Base-by-base conservation (phyloP, 1,140 invertebrate species). In the Orchesella cincta region DNA sequence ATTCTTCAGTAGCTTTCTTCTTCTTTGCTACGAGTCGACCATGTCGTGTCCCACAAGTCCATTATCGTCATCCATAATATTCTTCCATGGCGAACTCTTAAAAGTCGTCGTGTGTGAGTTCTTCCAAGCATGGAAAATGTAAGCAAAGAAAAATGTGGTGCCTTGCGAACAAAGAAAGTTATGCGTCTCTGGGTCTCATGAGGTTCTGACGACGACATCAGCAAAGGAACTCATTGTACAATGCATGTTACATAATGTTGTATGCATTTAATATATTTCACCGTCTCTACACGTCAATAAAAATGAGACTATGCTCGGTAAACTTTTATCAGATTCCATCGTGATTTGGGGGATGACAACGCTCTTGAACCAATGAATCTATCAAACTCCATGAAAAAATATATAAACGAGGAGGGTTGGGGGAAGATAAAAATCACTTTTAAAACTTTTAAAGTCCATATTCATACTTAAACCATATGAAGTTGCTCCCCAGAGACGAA, bases 291-390 rank as follows among this genome's bases (percentile, higher is more conserved):
- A 8, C 18, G 39, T 18, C 39, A 46, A 18, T 46, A 46, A 46
- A 46, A 46, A 46, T 46, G 39, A 46, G 18, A 18, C 18, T 8
- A 46, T 46, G 5, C 18, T 46, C 18, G 5, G 5, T 18, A 46
- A 46, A 46, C 39, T 46, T 3, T 57, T 57, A 57, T 57, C 52
- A 57, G 14, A 57, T 57, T 57, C 23, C 52, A 57, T 57, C 52
- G 23, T 57, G 52, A 57, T 57, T 57, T 57, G 8, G 8, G 52
- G 23, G 52, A 57, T 57, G 52, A 14, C 52, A 57, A 23, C 3
- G 3, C 23, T 23, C 23, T 23, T 57, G 23, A 57, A 57, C 52
- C 52, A n/a, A 57, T 57, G 23, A 8, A 57, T 57, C 23, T 57
- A 57, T 57, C 23, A 57, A 46, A 46, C 8, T n/a, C 18, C 18